Evolutionary conservation across 2,797 vertebrate species (phyloP), one percentile per base, ranked within the genome.

Genomic region (Fistularia tabacaria): DNA sequence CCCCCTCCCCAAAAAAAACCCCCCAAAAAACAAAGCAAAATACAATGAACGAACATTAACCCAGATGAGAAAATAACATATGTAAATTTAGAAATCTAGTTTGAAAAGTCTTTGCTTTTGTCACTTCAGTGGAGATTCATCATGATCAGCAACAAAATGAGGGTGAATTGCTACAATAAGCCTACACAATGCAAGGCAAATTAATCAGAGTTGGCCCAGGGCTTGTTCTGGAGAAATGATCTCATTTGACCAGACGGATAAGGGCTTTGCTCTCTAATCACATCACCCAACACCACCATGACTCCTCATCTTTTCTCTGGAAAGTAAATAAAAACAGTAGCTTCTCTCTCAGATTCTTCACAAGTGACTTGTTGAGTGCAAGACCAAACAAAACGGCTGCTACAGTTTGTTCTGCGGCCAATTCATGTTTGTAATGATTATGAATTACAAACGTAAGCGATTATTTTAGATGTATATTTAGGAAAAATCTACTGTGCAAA

Each of bases 201-300:
- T 90, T 79, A 90, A 88, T 88, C 85, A 85, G 69, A 52, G 77
- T 71, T 81, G 79, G 85, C 83, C 77, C 48, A 61, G 58, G 84
- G 84, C 83, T 63, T 43, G 55, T 65, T 59, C 54, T 74, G 71
- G 71, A 87, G 85, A 85, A 83, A 89, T 82, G 68, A 89, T 87
- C 83, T 87, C 64, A 87, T 89, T 86, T 80, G 74, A 83, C 64
- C 72, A 74, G 79, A 81, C 66, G 55, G 66, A 83, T 81, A 49
- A 65, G 71, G 74, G 71, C 67, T 74, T 68, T 78, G 54, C 64
- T 71, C 80, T 87, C 74, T 87, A 87, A 90, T 86, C 79, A 84
- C 68, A 81, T 82, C 78, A 71, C 15, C 15, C 49, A 41, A 48
- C 70, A 70, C 59, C 65, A 67, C 53, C n/a, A 41, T 54, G 64